Evolutionary conservation across 30 jellyfish, hydroid and myxozoan genomes (phyloP).

Genomic region (Catostylus mosaicus): DNA sequence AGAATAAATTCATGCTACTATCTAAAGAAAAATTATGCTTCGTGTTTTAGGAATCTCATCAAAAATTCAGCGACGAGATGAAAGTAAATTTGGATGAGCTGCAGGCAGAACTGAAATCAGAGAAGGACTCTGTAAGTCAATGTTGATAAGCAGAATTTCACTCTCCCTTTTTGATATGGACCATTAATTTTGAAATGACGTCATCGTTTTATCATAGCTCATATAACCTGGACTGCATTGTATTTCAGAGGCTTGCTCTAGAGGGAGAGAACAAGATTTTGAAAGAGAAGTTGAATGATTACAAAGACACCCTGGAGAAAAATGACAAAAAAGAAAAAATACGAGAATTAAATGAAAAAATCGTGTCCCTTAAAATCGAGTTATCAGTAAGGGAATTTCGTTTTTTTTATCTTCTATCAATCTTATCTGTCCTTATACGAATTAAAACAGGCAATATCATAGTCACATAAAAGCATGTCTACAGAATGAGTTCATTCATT

Average conservation of each 20-base stretch:
- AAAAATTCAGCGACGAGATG: conserved; percentile 23
- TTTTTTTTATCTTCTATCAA: too few species aligned
- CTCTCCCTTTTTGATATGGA: neutral
- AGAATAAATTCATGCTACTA: too few species aligned
- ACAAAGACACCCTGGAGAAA: conserved; percentile 47
- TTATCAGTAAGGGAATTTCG: conserved; percentile 39
- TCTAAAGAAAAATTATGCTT: neutral
- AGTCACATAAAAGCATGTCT: too few species aligned
- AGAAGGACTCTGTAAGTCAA: conserved; percentile 21
- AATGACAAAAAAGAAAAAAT: conserved; percentile 56
- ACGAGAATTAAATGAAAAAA: conserved; percentile 54
- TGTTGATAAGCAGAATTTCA: neutral
- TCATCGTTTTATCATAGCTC: neutral
- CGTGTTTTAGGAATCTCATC: conserved; percentile 50
- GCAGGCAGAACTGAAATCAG: neutral
- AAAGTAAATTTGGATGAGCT: neutral
- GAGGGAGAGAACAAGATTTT: conserved; percentile 22
- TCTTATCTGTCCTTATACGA: too few species aligned
- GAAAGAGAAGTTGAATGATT: conserved; percentile 5
- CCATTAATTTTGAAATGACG: neutral
- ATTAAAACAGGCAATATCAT: too few species aligned
- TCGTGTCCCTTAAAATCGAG: conserved; percentile 48
- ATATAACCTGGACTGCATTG: too few species aligned
- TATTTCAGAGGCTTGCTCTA: conserved; percentile 16
- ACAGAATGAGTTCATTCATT: too few species aligned